Conservation (phyloP, 2,888 invertebrate genomes). For the Kryphioiulus occultus region DNA sequence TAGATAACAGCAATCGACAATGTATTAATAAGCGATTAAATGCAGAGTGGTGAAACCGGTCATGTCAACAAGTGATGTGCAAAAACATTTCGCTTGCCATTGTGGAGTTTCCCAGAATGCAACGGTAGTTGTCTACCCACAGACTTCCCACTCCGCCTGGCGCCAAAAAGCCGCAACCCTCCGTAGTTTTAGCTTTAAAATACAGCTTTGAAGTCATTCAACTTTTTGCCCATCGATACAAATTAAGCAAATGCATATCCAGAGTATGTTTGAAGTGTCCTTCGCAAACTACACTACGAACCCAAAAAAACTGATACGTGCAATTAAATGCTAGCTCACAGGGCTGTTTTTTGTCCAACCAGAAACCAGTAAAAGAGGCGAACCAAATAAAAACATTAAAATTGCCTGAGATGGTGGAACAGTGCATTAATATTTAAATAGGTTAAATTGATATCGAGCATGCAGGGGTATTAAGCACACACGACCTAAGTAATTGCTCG, state of each 20-base stretch:
- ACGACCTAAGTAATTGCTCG: slow-evolving; percentile 2
- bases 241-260: slow-evolving; percentile 28
- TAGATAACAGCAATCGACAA: no score
- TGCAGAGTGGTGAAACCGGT: no score
- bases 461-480: slow-evolving; percentile 22
- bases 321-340: slow-evolving; percentile 10
- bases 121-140: neutral
- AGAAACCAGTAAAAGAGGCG: neutral
- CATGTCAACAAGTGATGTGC: no score
- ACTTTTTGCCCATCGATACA: slow-evolving; percentile 31
- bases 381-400: slow-evolving; percentile 24
- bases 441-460: slow-evolving; percentile 35
- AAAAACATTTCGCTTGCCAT: no score
- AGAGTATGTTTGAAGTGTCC: neutral
- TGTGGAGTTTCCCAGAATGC: neutral
- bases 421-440: slow-evolving; percentile 35
- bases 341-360: neutral
- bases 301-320: neutral
- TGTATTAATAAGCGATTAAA: no score
- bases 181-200: neutral
- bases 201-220: neutral
- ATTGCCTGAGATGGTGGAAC: slow-evolving; percentile 8
- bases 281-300: neutral
- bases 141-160: neutral
- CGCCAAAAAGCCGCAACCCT: neutral